Conservation (phyloP, 2,888 invertebrate species). For the Fissipunctia ypsillon region DNA sequence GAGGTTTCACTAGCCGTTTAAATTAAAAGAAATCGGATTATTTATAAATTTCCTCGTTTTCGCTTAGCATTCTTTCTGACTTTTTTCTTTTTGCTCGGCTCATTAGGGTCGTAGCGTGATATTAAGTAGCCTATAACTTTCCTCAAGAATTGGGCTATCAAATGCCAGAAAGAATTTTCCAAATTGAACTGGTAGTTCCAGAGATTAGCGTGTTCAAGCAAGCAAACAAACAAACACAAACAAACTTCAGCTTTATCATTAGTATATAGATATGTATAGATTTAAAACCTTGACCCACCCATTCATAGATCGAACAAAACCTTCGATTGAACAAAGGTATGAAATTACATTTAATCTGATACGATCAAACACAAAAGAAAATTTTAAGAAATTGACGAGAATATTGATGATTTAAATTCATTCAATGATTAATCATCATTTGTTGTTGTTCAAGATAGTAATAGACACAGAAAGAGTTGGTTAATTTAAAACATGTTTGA, state of each 20-base stretch:
- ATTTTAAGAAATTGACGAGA: slow-evolving; percentile 45
- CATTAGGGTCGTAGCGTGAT: background rate
- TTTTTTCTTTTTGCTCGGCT: background rate
- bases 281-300: slow-evolving; percentile 57
- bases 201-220: background rate
- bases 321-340: slow-evolving; percentile 48
- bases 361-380: slow-evolving; percentile 55
- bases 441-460: slow-evolving; percentile 22
- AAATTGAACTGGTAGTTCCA: background rate
- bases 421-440: slow-evolving; percentile 42
- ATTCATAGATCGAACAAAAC: slow-evolving; percentile 39
- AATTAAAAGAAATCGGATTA: background rate
- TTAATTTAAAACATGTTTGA: slow-evolving; percentile 9
- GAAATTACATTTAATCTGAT: slow-evolving; percentile 42
- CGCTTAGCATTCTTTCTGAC: background rate
- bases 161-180: background rate
- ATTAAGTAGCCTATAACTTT: background rate
- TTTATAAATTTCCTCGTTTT: background rate
- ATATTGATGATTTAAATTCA: slow-evolving; percentile 41
- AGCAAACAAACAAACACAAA: background rate
- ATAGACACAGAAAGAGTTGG: slow-evolving; percentile 4
- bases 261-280: background rate
- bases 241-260: background rate
- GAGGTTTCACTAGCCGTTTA: background rate
- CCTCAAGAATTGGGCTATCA: background rate